Base-by-base conservation (phyloP, 2,113 vertebrate species). In the Centropus bengalensis region DNA sequence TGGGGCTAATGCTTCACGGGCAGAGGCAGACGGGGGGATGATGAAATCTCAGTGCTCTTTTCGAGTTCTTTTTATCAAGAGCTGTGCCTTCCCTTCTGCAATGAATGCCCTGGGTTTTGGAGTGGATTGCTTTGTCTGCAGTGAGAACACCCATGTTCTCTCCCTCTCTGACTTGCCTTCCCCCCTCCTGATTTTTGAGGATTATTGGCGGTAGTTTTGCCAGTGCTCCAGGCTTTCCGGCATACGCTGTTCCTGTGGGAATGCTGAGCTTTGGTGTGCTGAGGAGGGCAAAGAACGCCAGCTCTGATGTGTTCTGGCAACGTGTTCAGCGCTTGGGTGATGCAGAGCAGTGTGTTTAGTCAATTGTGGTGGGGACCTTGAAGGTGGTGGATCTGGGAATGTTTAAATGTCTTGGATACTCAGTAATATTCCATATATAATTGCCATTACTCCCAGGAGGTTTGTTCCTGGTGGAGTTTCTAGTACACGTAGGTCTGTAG, bases 31-130 rank as follows among this genome's bases (percentile, higher is more conserved):
- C 36, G 36, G 47, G 42, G 66, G 38, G 66, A 54, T 91, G 92
- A 81, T 94, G 95, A 88, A 81, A 93, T 86, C 86, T 67, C 68
- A 47, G 42, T 78, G 88, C 52, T 91, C 64, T 93, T 86, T 95
- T 88, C 76, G 63, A 81, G 85, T 51, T 62, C 38, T 82, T 88
- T 69, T 77, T 88, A 45, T 88, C 33, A 36, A 42, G 86, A 95
- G 71, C 73, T 90, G 8, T 88, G 55, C 55, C 75, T 95, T 74
- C 21, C 77, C 62, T 93, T 94, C 78, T 63, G 27, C 59, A 86
- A 67, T 22, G 27, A 60, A 6, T 90, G 77, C 56, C n/a, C 54
- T 80, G 62, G 36, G 23, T 40, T 93, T 77, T 76, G 82, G 45
- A 88, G 55, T 40, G 44, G n/a, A 55, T 95, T 85, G 32, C 27